Evolutionary conservation across 2,113 vertebrate species (phyloP).

Genomic region (Herpetotheres cachinnans): DNA sequence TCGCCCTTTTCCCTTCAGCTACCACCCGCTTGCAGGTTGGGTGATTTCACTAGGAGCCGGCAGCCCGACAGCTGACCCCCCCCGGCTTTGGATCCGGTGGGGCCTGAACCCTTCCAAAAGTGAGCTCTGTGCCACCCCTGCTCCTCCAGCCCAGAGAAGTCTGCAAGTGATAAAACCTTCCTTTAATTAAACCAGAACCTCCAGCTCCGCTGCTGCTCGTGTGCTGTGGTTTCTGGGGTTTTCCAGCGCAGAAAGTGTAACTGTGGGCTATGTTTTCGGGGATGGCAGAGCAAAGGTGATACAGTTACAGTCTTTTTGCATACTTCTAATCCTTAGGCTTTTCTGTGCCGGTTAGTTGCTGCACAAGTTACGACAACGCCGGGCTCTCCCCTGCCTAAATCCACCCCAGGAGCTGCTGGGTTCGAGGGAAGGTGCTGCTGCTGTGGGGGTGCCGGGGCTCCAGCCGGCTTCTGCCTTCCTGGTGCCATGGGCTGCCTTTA

Average conservation of each 20-base stretch:
- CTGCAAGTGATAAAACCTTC: neutral
- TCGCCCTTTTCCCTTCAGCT: neutral
- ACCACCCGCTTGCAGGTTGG: neutral
- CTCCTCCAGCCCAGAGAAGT: neutral
- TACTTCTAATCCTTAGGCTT: neutral
- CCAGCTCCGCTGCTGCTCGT: neutral
- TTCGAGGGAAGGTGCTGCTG: neutral
- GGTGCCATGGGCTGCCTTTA: neutral
- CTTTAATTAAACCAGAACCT: neutral
- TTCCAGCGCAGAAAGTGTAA: neutral
- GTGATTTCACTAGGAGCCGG: neutral
- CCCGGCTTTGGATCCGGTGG: neutral
- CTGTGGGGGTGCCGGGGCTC: neutral
- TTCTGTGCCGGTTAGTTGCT: neutral
- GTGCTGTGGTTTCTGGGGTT: conserved; percentile 53
- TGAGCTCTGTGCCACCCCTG: neutral
- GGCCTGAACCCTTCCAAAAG: neutral
- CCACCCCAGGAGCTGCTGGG: neutral
- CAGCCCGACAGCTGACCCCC: neutral
- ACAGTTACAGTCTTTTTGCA: neutral
- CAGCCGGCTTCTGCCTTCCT: neutral
- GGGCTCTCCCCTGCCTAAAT: neutral
- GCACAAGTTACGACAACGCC: neutral
- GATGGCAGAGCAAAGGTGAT: neutral
- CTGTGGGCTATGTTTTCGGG: conserved; percentile 30